Percentiles rank a stretch among this genome's conserved stretches.
phyloP scores from a whole-genome alignment of 2,113 vertebrate genomes.

The Physeter macrocephalus region DNA sequence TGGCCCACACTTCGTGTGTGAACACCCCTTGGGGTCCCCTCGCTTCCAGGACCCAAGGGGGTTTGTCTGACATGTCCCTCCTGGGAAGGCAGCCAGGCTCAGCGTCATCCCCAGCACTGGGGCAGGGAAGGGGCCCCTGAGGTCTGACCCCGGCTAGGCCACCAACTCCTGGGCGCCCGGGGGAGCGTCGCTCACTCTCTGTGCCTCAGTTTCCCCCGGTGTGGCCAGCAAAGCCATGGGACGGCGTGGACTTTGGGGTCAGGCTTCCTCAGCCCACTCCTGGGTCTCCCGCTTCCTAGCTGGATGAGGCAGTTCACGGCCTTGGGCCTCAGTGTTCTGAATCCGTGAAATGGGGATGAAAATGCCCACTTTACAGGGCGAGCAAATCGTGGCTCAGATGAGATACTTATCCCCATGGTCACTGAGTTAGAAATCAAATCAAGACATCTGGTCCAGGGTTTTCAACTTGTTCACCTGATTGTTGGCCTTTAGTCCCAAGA shows the following conservation, averaged over 20 bases:
- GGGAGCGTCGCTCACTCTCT: not conserved
- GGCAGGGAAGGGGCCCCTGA: not conserved
- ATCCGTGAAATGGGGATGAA: not conserved
- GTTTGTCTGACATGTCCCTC: too few species aligned
- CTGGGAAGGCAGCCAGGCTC: too few species aligned
- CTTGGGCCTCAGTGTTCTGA: not conserved
- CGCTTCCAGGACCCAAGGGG: fast-evolving
- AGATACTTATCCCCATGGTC: fast-evolving
- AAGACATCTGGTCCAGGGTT: not conserved
- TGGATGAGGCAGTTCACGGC: not conserved
- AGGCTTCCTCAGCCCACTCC: not conserved
- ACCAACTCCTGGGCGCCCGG: too few species aligned
- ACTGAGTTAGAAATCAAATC: not conserved
- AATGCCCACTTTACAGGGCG: too few species aligned
- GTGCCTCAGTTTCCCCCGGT: not conserved
- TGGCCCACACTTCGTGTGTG: too few species aligned
- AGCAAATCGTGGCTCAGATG: not conserved
- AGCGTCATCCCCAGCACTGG: not conserved
- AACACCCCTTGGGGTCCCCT: too few species aligned
- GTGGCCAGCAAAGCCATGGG: not conserved
- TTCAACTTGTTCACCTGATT: fast-evolving
- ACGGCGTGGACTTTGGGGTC: not conserved
- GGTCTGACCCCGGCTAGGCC: not conserved
- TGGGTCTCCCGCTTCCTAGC: not conserved
- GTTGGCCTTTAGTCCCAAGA: not conserved